A percentile compares a stretch with the other conserved stretches of the same genome.
Conservation (phyloP, 2,888 invertebrate species). For the Argyresthia albistria region DNA sequence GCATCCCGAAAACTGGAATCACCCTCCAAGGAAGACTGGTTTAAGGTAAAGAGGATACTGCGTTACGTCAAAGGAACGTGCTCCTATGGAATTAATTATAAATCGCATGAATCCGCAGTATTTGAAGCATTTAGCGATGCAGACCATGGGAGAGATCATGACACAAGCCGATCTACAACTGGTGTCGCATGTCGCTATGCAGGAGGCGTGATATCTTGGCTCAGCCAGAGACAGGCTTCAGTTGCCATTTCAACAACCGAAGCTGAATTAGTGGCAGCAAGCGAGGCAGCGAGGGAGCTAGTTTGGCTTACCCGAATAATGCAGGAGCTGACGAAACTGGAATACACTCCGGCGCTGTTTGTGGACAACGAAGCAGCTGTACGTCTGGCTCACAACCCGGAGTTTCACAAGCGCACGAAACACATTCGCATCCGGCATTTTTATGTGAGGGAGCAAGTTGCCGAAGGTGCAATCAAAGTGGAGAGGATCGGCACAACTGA, state of each 20-base stretch:
- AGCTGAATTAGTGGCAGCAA: constrained; percentile 25
- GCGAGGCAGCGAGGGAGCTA: constrained; percentile 18
- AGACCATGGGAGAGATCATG: constrained; percentile 8
- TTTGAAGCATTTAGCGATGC: constrained; percentile 8
- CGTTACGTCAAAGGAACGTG: constrained; percentile 4
- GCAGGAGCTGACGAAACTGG: too few species aligned
- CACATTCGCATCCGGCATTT: too few species aligned
- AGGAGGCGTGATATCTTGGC: constrained; percentile 20
- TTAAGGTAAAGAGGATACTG: constrained; percentile 7
- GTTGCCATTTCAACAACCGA: constrained; percentile 24
- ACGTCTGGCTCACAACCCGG: too few species aligned
- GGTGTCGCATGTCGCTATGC: constrained; percentile 13
- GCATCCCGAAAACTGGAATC: constrained; percentile 4
- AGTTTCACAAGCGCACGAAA: too few species aligned
- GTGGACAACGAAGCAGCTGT: too few species aligned
- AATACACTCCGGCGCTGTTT: too few species aligned
- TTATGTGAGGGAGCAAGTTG: too few species aligned
- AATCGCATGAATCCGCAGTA: not conserved
- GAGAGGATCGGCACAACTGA: too few species aligned
- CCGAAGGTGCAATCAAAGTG: too few species aligned
- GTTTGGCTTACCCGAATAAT: constrained; percentile 26
- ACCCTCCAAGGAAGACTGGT: constrained; percentile 1
- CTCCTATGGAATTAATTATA: not conserved
- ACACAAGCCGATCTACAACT: constrained; percentile 7
- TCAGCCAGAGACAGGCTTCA: constrained; percentile 20